These are phyloP conservation scores for Chamaedrilus cognettii DNA, from an alignment of 2,888 invertebrate genomes.

Conservation along the genomic window DNA sequence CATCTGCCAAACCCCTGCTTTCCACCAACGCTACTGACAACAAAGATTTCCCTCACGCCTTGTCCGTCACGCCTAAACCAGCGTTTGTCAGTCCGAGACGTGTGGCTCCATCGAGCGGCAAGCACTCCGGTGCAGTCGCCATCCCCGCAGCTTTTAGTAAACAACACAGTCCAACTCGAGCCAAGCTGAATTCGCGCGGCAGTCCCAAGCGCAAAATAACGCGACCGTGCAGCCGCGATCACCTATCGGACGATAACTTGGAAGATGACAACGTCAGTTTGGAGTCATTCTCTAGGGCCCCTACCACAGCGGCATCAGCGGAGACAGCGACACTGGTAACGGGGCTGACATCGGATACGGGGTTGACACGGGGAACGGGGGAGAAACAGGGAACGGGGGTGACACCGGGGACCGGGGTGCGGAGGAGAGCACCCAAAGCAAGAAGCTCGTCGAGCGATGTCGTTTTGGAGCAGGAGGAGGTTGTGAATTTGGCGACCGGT, in stretches of 20 bases:
- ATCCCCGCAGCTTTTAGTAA: too few species aligned
- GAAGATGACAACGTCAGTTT: not conserved
- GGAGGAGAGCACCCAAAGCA: not conserved
- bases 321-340: too few species aligned
- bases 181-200: not conserved
- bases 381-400: too few species aligned
- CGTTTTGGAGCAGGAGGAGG: not conserved
- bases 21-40: too few species aligned
- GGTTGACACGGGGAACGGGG: too few species aligned
- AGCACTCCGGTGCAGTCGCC: not conserved
- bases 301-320: too few species aligned
- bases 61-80: too few species aligned
- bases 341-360: too few species aligned
- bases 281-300: conserved; percentile 3
- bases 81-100: not conserved
- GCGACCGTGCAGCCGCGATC: not conserved
- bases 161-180: not conserved
- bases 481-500: conserved; percentile 2
- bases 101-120: not conserved
- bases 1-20: too few species aligned
- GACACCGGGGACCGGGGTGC: not conserved
- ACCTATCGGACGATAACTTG: not conserved
- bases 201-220: not conserved
- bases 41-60: too few species aligned
- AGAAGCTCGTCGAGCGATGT: not conserved